Conservation (phyloP, 2,888 invertebrate genomes). For the Caenorhabditis sp. region DNA sequence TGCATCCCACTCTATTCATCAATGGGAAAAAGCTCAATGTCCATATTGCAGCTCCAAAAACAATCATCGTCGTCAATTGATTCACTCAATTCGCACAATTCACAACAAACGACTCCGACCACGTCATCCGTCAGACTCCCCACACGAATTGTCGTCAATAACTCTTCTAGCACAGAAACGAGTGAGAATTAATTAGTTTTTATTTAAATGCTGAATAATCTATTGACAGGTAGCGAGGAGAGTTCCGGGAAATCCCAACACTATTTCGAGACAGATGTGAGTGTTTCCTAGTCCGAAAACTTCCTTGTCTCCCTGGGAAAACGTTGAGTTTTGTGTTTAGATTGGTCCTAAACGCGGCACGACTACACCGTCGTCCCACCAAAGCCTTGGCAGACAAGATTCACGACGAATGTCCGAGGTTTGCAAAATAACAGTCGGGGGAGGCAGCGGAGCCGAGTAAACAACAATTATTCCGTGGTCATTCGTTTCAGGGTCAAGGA, state of each 20-base stretch:
- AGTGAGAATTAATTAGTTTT: background rate
- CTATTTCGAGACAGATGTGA: slow-evolving; percentile 44
- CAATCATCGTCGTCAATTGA: slow-evolving; percentile 66
- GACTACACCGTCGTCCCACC: slow-evolving; percentile 14
- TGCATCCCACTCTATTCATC: slow-evolving; percentile 10
- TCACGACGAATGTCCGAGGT: slow-evolving; percentile 64
- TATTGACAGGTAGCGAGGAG: slow-evolving; percentile 57
- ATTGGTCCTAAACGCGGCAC: slow-evolving; percentile 45
- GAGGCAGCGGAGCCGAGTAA: too few species aligned
- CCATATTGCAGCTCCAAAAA: slow-evolving; percentile 62
- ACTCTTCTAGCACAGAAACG: slow-evolving; percentile 51
- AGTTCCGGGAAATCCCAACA: slow-evolving; percentile 52
- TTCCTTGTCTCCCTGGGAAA: slow-evolving; percentile 26
- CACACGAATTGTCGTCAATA: slow-evolving; percentile 46
- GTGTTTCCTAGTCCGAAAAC: slow-evolving; percentile 16
- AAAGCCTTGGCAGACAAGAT: slow-evolving; percentile 35
- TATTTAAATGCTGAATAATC: background rate
- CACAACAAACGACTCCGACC: slow-evolving; percentile 65
- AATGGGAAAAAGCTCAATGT: background rate
- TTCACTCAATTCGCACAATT: slow-evolving; percentile 69
- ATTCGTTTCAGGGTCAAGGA: slow-evolving; percentile 60
- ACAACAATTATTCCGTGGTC: slow-evolving; percentile 58
- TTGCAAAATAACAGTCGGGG: slow-evolving; percentile 29
- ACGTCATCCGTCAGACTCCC: slow-evolving; percentile 53
- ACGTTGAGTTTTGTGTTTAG: slow-evolving; percentile 31